These are phyloP conservation scores for Nebria brevicollis DNA, from an alignment of 2,888 invertebrate genomes.

Conservation along the genomic window DNA sequence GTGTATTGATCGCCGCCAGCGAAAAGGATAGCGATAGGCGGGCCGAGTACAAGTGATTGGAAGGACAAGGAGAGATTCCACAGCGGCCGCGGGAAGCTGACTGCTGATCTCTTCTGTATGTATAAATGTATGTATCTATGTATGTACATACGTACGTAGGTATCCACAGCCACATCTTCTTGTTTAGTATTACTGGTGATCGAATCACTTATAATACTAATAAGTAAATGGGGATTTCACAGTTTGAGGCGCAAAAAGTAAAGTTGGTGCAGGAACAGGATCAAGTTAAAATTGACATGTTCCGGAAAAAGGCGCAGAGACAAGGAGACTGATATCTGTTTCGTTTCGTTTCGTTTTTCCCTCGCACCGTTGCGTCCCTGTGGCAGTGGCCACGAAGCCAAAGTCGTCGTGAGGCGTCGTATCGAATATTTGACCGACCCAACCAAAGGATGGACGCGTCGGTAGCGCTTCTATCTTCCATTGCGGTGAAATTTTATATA, in stretches of 20 bases:
- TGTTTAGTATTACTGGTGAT: no score
- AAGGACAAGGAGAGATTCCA: conserved; percentile 13
- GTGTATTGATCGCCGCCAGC: conserved; percentile 41
- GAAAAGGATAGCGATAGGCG: conserved; percentile 28
- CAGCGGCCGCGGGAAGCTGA: conserved; percentile 32
- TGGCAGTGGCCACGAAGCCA: not conserved
- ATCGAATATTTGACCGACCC: conserved; percentile 36
- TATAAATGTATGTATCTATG: not conserved
- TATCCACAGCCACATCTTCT: not conserved
- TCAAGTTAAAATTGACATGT: no score
- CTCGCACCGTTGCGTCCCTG: not conserved
- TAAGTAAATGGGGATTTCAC: no score
- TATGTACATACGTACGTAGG: not conserved
- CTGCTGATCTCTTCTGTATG: conserved; percentile 40
- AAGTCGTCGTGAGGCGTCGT: conserved; percentile 21
- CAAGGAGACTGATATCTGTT: not conserved
- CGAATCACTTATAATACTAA: no score
- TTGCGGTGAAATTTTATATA: conserved; percentile 18
- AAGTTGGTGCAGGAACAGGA: no score
- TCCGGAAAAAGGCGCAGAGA: conserved; percentile 23
- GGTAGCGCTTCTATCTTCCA: conserved; percentile 9
- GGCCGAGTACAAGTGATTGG: conserved; percentile 3
- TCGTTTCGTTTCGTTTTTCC: not conserved
- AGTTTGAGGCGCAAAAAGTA: not conserved
- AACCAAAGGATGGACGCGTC: not conserved